Evolutionary conservation across 2,113 vertebrate species (phyloP).

Genomic region (Nerophis lumbriciformis): DNA sequence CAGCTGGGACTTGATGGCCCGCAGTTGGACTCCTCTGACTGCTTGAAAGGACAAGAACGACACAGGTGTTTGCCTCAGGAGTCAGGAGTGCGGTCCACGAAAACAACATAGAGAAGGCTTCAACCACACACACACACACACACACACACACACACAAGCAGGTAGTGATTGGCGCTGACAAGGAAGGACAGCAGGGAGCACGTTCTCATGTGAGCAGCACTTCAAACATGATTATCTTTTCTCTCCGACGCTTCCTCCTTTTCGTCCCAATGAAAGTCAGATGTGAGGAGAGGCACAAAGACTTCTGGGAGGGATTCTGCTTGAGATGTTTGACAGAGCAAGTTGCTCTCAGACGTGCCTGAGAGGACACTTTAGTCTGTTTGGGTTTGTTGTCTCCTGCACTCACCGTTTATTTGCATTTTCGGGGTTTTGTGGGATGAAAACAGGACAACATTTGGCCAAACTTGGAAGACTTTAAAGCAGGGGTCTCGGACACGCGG

Average conservation of each 20-base stretch:
- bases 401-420: no score
- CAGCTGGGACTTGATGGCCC: slow-evolving; percentile 88
- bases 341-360: neutral
- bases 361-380: neutral
- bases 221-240: neutral
- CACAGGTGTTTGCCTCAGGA: neutral
- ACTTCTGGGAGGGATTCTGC: neutral
- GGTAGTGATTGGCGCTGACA: neutral
- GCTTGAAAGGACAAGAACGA: slow-evolving; percentile 6
- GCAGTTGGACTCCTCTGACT: slow-evolving; percentile 85
- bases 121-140: neutral
- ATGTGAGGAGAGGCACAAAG: slow-evolving; percentile 2
- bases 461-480: no score
- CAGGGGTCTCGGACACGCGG: no score
- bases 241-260: neutral
- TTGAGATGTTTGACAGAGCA: slow-evolving; percentile 4
- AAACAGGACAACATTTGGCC: no score
- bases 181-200: no score
- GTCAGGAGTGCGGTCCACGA: no score
- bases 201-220: no score
- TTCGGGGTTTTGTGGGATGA: no score
- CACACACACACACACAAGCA: neutral
- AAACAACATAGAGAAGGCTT: no score
- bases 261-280: slow-evolving; percentile 4
- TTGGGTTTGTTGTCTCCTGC: no score